Percentiles rank a stretch among this genome's conserved stretches.
These are phyloP conservation scores for Pycnonotus jocosus DNA, from an alignment of 2,113 vertebrate species.

Conservation along the genomic window DNA sequence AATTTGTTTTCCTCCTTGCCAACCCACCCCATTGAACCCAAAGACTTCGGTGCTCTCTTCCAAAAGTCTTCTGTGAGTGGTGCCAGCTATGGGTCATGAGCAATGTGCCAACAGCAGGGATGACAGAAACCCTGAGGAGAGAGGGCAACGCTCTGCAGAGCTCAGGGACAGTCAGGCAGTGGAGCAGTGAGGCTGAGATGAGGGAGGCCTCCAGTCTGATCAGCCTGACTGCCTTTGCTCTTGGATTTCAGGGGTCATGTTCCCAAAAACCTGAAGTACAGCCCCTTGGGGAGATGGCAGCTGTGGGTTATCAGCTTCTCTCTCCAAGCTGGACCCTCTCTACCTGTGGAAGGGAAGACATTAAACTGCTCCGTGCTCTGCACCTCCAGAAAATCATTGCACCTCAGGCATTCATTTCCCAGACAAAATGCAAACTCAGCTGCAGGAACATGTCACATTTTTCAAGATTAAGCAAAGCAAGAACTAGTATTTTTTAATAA, in stretches of 20 bases:
- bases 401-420: neutral
- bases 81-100: fast-evolving
- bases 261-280: neutral
- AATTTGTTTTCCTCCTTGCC: neutral
- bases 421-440: slow-evolving; percentile 27
- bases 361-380: neutral
- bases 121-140: neutral
- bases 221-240: neutral
- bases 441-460: slow-evolving; percentile 15
- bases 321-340: neutral
- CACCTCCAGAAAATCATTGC: neutral
- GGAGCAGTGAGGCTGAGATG: neutral
- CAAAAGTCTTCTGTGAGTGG: neutral
- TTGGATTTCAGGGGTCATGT: neutral
- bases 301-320: neutral
- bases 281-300: no score
- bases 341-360: neutral
- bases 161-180: fast-evolving
- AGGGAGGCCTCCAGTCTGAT: neutral
- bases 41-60: neutral
- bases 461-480: slow-evolving; percentile 22
- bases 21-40: neutral
- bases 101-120: neutral
- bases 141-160: neutral
- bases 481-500: slow-evolving; percentile 32